A percentile compares a stretch with the other conserved stretches of the same genome.
Evolutionary conservation across 1,140 invertebrate genomes (phyloP).

Genomic region (Drosophila micromelanica): DNA sequence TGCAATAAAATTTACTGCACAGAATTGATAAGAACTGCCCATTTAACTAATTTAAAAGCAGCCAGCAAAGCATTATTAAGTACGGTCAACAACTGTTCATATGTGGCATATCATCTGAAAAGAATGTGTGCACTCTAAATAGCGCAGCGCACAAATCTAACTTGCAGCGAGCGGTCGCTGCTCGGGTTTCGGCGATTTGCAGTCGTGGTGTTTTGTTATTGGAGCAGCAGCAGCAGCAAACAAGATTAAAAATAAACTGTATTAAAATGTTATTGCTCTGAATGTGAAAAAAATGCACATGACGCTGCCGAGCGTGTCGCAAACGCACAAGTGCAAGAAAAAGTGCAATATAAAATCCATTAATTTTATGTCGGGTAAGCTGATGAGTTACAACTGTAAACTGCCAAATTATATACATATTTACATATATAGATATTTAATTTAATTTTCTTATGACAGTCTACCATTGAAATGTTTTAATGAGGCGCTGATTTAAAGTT

Average conservation of each 20-base stretch:
- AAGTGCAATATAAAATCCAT: constrained; percentile 26
- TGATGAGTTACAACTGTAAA: constrained; percentile 2
- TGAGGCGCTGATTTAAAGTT: constrained; percentile 50
- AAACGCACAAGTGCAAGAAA: constrained; percentile 44
- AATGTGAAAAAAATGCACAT: constrained; percentile 47
- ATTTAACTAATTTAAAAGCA: constrained; percentile 34
- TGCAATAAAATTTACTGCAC: constrained; percentile 38
- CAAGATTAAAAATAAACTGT: constrained; percentile 71
- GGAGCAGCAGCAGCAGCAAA: constrained; percentile 64
- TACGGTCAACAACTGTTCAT: neutral
- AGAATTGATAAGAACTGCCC: constrained; percentile 44
- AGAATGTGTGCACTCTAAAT: constrained; percentile 22
- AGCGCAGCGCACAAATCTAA: constrained; percentile 13
- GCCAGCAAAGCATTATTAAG: constrained; percentile 24
- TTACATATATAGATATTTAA: constrained; percentile 6
- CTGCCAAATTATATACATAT: neutral
- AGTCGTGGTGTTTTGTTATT: constrained; percentile 79
- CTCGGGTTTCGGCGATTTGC: constrained; percentile 44
- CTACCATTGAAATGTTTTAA: constrained; percentile 38
- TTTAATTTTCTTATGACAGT: constrained; percentile 12
- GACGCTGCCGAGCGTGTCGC: constrained; percentile 9
- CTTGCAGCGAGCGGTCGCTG: constrained; percentile 20
- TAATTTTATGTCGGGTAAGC: constrained; percentile 21
- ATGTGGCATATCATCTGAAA: constrained; percentile 10
- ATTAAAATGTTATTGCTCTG: constrained; percentile 31